Conservation (phyloP, 2,797 vertebrate species). For the Chelmon rostratus region DNA sequence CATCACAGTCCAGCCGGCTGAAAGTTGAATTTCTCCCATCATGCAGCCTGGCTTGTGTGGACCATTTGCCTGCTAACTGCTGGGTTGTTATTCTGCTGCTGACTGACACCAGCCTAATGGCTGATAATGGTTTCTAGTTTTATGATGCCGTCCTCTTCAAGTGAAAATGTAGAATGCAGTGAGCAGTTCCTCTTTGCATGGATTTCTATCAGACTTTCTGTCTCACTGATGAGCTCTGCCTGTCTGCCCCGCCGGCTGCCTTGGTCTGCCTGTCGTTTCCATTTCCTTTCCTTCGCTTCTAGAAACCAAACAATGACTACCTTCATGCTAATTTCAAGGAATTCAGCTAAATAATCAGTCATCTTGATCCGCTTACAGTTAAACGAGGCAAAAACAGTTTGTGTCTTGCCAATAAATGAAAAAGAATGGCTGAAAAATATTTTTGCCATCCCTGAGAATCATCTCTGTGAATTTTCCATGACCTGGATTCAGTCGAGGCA, state of each 20-base stretch:
- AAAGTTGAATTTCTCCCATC: constrained; percentile 60
- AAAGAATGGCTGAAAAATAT: neutral
- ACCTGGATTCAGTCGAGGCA: constrained; percentile 1
- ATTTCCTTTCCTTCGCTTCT: neutral
- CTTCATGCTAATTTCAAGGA: neutral
- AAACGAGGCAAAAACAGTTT: neutral
- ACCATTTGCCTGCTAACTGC: constrained; percentile 69
- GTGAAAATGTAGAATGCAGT: constrained; percentile 58
- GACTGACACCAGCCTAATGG: constrained; percentile 80
- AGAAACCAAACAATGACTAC: neutral
- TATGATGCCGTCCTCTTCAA: constrained; percentile 64
- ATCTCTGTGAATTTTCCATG: neutral
- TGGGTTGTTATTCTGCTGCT: constrained; percentile 66
- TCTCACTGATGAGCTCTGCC: constrained; percentile 6
- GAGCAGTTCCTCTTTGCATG: constrained; percentile 30
- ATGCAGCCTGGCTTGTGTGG: constrained; percentile 39
- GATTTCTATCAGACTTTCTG: constrained; percentile 8
- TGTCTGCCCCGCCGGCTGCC: neutral
- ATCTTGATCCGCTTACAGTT: neutral
- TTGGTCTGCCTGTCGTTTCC: neutral
- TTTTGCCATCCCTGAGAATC: neutral
- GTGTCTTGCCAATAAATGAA: neutral
- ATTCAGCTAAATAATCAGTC: neutral
- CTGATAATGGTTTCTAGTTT: constrained; percentile 76
- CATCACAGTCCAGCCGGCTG: constrained; percentile 38